Percentiles rank a stretch among this genome's conserved stretches.
These are phyloP conservation scores for Triplophysa dalaica DNA, from an alignment of 2,113 vertebrate species.

Conservation along the genomic window DNA sequence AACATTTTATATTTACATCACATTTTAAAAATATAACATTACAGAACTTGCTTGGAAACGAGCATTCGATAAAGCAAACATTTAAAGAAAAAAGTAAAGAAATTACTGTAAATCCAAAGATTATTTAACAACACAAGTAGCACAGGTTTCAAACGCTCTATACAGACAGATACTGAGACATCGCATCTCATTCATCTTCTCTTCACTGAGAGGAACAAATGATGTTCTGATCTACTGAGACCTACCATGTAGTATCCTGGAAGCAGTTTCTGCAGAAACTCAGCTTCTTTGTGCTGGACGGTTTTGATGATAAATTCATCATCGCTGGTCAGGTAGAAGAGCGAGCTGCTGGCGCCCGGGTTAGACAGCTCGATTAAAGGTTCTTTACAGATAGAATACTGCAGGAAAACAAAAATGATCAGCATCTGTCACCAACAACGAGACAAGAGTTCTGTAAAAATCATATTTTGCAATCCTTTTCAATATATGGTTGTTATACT, in stretches of 20 bases:
- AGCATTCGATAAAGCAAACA: too few species aligned
- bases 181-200: background rate
- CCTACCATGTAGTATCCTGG: constrained; percentile 98
- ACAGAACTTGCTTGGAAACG: too few species aligned
- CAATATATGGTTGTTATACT: too few species aligned
- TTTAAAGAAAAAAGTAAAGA: too few species aligned
- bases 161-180: background rate
- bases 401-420: constrained; percentile 45
- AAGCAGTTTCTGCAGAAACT: constrained; percentile 94
- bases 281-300: constrained; percentile 98
- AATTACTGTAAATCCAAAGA: background rate
- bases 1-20: too few species aligned
- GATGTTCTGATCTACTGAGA: constrained; percentile 2
- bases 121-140: background rate
- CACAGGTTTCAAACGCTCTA: background rate
- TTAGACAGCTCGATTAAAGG: constrained; percentile 94
- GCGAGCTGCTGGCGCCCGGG: constrained; percentile 92
- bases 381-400: constrained; percentile 95
- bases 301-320: constrained; percentile 99
- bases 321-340: constrained; percentile 96
- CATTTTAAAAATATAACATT: too few species aligned
- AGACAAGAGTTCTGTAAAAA: too few species aligned
- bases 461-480: too few species aligned
- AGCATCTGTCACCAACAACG: too few species aligned
- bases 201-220: background rate